Conservation (phyloP, 2,888 invertebrate species). For the Drosophila rubida region DNA sequence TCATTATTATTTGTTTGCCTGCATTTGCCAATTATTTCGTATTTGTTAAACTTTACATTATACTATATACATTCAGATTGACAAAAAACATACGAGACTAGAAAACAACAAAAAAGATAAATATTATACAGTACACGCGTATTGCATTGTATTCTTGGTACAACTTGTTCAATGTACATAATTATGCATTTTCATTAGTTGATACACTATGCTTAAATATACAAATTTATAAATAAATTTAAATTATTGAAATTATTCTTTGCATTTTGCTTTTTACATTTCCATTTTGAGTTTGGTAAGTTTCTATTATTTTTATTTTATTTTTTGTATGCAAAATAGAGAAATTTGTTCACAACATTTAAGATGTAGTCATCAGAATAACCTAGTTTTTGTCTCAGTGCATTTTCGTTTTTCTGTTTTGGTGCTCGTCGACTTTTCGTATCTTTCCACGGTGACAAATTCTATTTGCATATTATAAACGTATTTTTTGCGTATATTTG, state of each 20-base stretch:
- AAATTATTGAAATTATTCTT: constrained; percentile 62
- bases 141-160: constrained; percentile 52
- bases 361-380: too few relatives aligned
- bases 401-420: constrained; percentile 46
- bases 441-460: constrained; percentile 64
- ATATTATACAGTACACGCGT: constrained; percentile 16
- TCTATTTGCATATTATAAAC: constrained; percentile 27
- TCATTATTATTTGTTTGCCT: constrained; percentile 62
- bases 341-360: too few relatives aligned
- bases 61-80: constrained; percentile 39
- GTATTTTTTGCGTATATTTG: constrained; percentile 43
- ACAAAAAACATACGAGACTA: constrained; percentile 37
- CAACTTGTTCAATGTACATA: constrained; percentile 69
- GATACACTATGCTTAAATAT: constrained; percentile 41
- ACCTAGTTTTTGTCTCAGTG: constrained; percentile 30
- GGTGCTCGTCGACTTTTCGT: constrained; percentile 47
- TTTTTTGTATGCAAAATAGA: too few relatives aligned
- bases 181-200: constrained; percentile 63
- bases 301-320: constrained; percentile 11
- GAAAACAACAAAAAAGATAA: constrained; percentile 4
- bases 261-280: constrained; percentile 13
- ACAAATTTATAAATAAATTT: constrained; percentile 65
- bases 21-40: constrained; percentile 72
- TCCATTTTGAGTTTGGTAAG: constrained; percentile 53
- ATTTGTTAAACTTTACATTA: constrained; percentile 49